A percentile compares a stretch with the other conserved stretches of the same genome.
These are phyloP conservation scores for Paedocypris sp. DNA, from an alignment of 2,113 vertebrate species.

Conservation along the genomic window DNA sequence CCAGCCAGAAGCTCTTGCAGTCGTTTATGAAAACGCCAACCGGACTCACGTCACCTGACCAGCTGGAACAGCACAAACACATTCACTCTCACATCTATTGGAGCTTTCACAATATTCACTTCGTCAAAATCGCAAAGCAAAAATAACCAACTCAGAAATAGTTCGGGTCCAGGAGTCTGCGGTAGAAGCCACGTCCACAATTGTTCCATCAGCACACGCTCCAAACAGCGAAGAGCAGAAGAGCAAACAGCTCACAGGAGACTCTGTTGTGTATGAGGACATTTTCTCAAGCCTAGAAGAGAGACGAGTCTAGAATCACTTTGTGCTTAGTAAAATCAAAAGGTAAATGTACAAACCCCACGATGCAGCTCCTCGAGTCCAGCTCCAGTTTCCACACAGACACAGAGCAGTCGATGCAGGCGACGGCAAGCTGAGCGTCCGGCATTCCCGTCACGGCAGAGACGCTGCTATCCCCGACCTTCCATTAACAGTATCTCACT, in stretches of 20 bases:
- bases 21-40: constrained; percentile 33
- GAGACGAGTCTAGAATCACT: neutral
- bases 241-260: constrained; percentile 13
- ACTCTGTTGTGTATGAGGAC: neutral
- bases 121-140: too few species aligned
- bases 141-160: neutral
- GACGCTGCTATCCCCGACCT: constrained; percentile 41
- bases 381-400: constrained; percentile 50
- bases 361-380: constrained; percentile 28
- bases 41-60: fast-evolving
- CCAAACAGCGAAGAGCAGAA: constrained; percentile 42
- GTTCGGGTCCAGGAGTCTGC: fast-evolving
- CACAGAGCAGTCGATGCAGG: constrained; percentile 32
- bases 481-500: constrained; percentile 15
- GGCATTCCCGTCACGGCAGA: constrained; percentile 46
- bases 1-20: constrained; percentile 49
- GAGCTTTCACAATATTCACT: neutral
- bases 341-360: constrained; percentile 34
- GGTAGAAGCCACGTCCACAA: constrained; percentile 14
- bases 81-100: neutral
- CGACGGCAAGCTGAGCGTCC: constrained; percentile 44
- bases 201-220: fast-evolving
- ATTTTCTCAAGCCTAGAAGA: constrained; percentile 26
- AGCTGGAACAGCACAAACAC: constrained; percentile 32
- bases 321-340: neutral